Percentiles rank a stretch among this genome's conserved stretches.
phyloP scores from a whole-genome alignment of 2,113 vertebrate species.

The Okapia johnstoni region DNA sequence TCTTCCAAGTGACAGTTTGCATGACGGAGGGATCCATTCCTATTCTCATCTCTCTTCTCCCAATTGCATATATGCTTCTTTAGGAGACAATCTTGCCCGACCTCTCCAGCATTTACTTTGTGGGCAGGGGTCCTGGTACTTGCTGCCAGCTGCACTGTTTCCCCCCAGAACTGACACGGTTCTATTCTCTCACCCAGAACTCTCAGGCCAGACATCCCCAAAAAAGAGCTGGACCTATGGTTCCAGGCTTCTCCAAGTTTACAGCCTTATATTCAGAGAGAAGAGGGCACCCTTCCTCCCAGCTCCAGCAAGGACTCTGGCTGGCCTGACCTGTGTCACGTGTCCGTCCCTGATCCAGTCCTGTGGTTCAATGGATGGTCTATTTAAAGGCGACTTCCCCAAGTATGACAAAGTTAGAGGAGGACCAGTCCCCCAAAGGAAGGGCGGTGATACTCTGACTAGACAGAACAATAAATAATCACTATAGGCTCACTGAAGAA shows the following conservation, averaged over 20 bases:
- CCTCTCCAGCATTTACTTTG: not conserved
- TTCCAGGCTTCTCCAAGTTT: not conserved
- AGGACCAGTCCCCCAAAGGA: not conserved
- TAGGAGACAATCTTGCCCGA: not conserved
- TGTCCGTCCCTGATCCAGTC: not conserved
- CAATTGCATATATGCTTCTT: accelerated
- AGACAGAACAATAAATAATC: not conserved
- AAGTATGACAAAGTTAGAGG: not conserved
- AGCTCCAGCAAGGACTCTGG: not conserved
- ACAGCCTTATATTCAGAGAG: not conserved
- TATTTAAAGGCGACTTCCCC: not conserved
- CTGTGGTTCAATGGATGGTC: not conserved
- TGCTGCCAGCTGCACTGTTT: not conserved
- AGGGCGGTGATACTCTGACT: not conserved
- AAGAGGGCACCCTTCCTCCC: not conserved
- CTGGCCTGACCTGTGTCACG: not conserved
- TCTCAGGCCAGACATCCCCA: not conserved
- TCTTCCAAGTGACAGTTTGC: not conserved
- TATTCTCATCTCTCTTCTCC: not conserved
- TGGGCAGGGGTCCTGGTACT: no score
- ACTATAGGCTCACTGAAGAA: not conserved
- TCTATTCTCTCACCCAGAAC: not conserved
- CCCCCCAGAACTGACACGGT: not conserved
- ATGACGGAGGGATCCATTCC: not conserved
- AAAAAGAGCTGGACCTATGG: not conserved